Conservation (phyloP, 2,797 vertebrate species). For the Tadarida brasiliensis region DNA sequence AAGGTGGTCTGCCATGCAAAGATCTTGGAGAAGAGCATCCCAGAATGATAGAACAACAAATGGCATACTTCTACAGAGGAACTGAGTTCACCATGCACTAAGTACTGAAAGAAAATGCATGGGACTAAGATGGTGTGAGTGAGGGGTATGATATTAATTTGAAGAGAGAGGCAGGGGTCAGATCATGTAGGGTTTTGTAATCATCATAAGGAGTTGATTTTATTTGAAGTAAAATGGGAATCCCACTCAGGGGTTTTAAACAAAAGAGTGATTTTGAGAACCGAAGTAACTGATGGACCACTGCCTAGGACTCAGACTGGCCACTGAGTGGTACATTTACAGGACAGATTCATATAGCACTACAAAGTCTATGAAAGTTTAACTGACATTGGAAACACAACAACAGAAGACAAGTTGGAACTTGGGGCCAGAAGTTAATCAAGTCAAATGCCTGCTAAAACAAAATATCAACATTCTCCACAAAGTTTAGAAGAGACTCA, state of each 20-base stretch:
- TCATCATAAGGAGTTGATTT: background rate
- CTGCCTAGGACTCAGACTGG: background rate
- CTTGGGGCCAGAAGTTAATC: background rate
- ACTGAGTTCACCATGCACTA: background rate
- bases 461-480: background rate
- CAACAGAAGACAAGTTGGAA: background rate
- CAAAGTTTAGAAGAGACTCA: conserved; percentile 9
- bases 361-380: background rate
- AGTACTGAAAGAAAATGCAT: background rate
- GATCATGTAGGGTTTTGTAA: background rate
- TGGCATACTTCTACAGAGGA: background rate
- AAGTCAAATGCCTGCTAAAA: background rate
- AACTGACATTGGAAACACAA: background rate
- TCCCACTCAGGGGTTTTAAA: background rate
- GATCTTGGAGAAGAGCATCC: background rate
- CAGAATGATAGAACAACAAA: background rate
- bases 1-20: background rate
- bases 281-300: background rate
- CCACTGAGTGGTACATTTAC: background rate
- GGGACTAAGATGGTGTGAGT: background rate
- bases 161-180: background rate
- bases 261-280: background rate
- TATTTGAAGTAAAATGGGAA: conserved; percentile 45
- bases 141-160: background rate
- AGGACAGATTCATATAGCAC: background rate